Conservation (phyloP, 1,140 invertebrate species). For the Potamilus streckersoni region DNA sequence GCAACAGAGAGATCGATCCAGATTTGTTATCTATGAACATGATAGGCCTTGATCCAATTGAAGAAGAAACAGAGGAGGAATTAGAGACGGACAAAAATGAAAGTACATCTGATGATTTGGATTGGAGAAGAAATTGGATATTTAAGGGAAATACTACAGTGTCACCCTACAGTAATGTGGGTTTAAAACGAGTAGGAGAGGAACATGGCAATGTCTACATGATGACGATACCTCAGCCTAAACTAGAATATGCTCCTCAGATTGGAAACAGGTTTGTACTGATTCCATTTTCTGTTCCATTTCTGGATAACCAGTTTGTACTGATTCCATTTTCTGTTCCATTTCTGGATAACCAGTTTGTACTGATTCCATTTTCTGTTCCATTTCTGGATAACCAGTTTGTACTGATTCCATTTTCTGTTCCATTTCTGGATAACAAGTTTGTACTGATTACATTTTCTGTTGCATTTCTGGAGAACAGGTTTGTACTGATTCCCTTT, state of each 20-base stretch:
- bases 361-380: not conserved
- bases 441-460: constrained; percentile 18
- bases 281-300: not conserved
- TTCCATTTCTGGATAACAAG: constrained; percentile 35
- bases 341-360: constrained; percentile 42
- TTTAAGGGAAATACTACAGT: constrained; percentile 47
- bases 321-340: not conserved
- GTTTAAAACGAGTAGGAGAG: not conserved
- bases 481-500: constrained; percentile 31
- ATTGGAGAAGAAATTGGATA: constrained; percentile 56
- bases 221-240: constrained; percentile 50
- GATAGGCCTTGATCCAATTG: constrained; percentile 48
- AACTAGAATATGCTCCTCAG: constrained; percentile 39
- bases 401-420: constrained; percentile 2
- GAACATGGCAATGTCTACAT: constrained; percentile 30
- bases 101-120: constrained; percentile 21
- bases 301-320: constrained; percentile 42
- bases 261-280: constrained; percentile 53
- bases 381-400: constrained; percentile 36
- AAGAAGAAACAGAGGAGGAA: constrained; percentile 60
- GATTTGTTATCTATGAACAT: constrained; percentile 60
- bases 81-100: constrained; percentile 44
- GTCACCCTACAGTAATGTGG: constrained; percentile 13
- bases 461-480: constrained; percentile 25
- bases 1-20: constrained; percentile 52